Conservation (phyloP, 2,888 invertebrate genomes). For the Callimorpha dominula region DNA sequence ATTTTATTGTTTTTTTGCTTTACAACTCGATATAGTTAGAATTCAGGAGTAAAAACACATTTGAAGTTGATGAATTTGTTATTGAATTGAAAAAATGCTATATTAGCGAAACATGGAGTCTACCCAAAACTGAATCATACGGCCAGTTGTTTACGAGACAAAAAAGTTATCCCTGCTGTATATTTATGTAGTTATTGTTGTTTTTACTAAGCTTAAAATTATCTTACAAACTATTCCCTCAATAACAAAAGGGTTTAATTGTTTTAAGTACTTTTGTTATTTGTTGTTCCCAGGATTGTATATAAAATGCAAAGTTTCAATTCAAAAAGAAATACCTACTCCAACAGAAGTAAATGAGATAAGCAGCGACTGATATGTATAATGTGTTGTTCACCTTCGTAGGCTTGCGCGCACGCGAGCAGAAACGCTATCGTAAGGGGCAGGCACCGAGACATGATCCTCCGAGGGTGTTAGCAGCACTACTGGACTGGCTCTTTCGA, state of each 20-base stretch:
- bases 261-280: slow-evolving; percentile 50
- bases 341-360: slow-evolving; percentile 47
- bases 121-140: too few relatives aligned
- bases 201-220: slow-evolving; percentile 61
- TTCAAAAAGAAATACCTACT: slow-evolving; percentile 55
- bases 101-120: too few relatives aligned
- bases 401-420: slow-evolving; percentile 61
- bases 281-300: slow-evolving; percentile 14
- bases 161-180: too few relatives aligned
- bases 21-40: too few relatives aligned
- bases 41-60: too few relatives aligned
- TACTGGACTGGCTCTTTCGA: slow-evolving; percentile 5
- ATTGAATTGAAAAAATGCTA: too few relatives aligned
- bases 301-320: slow-evolving; percentile 3
- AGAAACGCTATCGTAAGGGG: slow-evolving; percentile 36
- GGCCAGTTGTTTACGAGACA: too few relatives aligned
- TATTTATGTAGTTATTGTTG: too few relatives aligned
- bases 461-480: slow-evolving; percentile 11
- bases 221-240: slow-evolving; percentile 36
- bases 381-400: slow-evolving; percentile 64
- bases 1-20: too few relatives aligned
- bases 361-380: slow-evolving; percentile 52
- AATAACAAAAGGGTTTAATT: slow-evolving; percentile 61
- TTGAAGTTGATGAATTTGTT: too few relatives aligned
- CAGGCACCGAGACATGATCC: slow-evolving; percentile 21